Evolutionary conservation across 2,797 vertebrate genomes (phyloP).

Genomic region (Melanotaenia nigrans): DNA sequence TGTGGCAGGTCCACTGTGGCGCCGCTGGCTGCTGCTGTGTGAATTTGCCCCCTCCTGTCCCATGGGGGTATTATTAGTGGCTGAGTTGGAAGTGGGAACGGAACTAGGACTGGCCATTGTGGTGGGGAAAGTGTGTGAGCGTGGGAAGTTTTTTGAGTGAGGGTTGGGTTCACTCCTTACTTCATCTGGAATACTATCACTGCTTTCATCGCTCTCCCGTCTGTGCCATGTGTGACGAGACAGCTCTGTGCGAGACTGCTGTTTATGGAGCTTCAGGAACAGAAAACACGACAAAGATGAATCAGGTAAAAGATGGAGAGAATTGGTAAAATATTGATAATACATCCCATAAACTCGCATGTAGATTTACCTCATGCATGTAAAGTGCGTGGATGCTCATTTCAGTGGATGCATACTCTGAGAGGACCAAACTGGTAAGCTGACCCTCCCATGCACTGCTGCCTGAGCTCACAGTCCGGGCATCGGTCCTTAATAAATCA

Average conservation of each 20-base stretch:
- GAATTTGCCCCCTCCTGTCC: slow-evolving; percentile 83
- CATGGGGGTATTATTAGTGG: slow-evolving; percentile 47
- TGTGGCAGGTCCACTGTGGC: slow-evolving; percentile 83
- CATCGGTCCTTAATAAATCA: slow-evolving; percentile 86
- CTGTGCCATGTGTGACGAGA: slow-evolving; percentile 97
- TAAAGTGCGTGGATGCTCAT: slow-evolving; percentile 98
- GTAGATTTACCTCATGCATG: slow-evolving; percentile 91
- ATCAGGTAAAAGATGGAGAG: background rate
- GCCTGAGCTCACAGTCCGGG: slow-evolving; percentile 91
- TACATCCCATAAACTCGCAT: background rate
- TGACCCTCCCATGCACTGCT: slow-evolving; percentile 98
- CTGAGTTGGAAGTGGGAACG: slow-evolving; percentile 70
- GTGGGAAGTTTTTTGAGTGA: slow-evolving; percentile 74
- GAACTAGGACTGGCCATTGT: slow-evolving; percentile 71
- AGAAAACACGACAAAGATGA: background rate
- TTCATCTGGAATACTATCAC: slow-evolving; percentile 91
- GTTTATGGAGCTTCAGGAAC: slow-evolving; percentile 85
- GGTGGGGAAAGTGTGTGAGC: slow-evolving; percentile 89
- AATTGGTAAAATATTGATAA: background rate
- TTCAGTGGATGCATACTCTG: slow-evolving; percentile 96
- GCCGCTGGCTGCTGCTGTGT: slow-evolving; percentile 83
- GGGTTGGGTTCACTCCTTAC: slow-evolving; percentile 70
- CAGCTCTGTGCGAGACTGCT: slow-evolving; percentile 90
- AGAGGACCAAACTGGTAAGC: slow-evolving; percentile 93
- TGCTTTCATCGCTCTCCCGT: slow-evolving; percentile 95